Evolutionary conservation across 1,140 invertebrate genomes (phyloP).

Genomic region (Scaptomyza hsui): DNA sequence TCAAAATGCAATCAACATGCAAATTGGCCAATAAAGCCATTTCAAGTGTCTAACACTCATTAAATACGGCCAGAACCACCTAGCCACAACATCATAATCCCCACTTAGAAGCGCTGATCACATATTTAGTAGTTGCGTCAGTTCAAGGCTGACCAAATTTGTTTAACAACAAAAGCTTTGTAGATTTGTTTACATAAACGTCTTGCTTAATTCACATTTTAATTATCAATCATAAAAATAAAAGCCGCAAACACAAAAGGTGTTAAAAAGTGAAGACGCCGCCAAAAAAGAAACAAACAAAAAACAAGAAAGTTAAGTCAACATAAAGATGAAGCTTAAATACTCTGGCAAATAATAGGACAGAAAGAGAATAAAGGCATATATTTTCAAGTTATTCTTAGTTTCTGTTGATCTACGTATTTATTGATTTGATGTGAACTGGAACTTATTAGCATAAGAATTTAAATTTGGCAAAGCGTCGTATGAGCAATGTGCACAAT

Average conservation of each 20-base stretch:
- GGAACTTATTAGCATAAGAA: too few species aligned
- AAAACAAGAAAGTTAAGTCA: background rate
- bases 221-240: slow-evolving; percentile 47
- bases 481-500: slow-evolving; percentile 34
- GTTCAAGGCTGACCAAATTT: slow-evolving; percentile 33
- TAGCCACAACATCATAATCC: slow-evolving; percentile 28
- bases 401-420: too few species aligned
- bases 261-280: slow-evolving; percentile 53
- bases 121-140: slow-evolving; percentile 52
- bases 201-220: slow-evolving; percentile 53
- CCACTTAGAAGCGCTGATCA: slow-evolving; percentile 46
- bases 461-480: slow-evolving; percentile 37
- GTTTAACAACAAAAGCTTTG: slow-evolving; percentile 31
- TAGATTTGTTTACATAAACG: slow-evolving; percentile 42
- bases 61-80: slow-evolving; percentile 38
- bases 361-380: background rate
- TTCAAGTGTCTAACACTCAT: slow-evolving; percentile 35
- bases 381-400: too few species aligned
- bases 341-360: background rate
- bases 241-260: slow-evolving; percentile 38
- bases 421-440: too few species aligned
- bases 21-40: slow-evolving; percentile 66
- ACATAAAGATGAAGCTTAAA: background rate
- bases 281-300: slow-evolving; percentile 10
- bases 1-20: slow-evolving; percentile 64